These are phyloP conservation scores for Ochropleura leucogaster DNA, from an alignment of 2,888 invertebrate genomes.

Conservation along the genomic window DNA sequence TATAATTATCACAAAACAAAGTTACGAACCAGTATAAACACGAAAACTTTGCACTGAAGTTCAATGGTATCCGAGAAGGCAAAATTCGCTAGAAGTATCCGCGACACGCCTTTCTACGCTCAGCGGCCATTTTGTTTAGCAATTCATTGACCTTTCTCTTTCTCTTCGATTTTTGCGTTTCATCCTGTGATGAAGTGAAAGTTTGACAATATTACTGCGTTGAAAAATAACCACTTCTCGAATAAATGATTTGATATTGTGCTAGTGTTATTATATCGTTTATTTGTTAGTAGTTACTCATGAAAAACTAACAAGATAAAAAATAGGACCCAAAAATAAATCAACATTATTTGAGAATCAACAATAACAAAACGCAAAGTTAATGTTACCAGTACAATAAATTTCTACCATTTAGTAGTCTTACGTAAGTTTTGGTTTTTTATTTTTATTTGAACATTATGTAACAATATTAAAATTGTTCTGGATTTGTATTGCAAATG, in stretches of 20 bases:
- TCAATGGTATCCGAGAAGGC: constrained; percentile 81
- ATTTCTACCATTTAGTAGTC: constrained; percentile 19
- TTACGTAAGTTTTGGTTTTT: constrained; percentile 5
- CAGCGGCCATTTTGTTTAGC: constrained; percentile 88
- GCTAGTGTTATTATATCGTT: not conserved
- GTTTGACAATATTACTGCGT: constrained; percentile 25
- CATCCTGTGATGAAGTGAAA: constrained; percentile 55
- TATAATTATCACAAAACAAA: constrained; percentile 88
- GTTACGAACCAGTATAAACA: constrained; percentile 90
- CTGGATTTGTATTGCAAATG: not conserved
- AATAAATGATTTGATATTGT: not conserved
- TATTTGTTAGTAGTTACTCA: not conserved
- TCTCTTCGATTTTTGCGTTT: constrained; percentile 61
- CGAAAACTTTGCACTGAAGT: constrained; percentile 89
- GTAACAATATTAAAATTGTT: not conserved
- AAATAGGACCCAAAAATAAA: constrained; percentile 2
- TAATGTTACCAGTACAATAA: constrained; percentile 37
- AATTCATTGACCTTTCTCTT: constrained; percentile 71
- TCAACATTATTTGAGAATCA: not conserved
- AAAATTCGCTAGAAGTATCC: constrained; percentile 80
- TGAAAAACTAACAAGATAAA: not conserved
- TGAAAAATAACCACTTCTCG: not conserved
- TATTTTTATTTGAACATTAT: constrained; percentile 7
- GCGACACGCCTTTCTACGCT: constrained; percentile 87
- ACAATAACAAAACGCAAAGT: constrained; percentile 55